Evolutionary conservation across 2,888 invertebrate species (phyloP).

Genomic region (Cotesia congregata): DNA sequence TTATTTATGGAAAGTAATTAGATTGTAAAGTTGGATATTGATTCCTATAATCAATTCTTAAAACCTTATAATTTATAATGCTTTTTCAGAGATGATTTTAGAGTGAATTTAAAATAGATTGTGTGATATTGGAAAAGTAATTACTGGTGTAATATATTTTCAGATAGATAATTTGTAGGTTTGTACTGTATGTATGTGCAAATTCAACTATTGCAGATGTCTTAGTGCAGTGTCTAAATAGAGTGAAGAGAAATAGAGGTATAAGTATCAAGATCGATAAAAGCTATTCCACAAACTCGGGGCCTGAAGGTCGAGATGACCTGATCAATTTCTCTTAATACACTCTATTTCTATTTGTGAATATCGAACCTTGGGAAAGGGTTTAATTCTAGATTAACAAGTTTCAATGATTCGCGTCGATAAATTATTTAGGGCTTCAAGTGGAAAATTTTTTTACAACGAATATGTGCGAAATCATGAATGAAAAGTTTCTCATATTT

Average conservation of each 20-base stretch:
- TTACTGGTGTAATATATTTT: conserved; percentile 16
- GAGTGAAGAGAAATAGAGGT: background rate
- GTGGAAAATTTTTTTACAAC: too few species aligned
- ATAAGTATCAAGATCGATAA: conserved; percentile 28
- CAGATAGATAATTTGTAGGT: background rate
- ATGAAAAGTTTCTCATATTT: too few species aligned
- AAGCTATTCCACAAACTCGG: conserved; percentile 8
- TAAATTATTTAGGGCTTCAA: background rate
- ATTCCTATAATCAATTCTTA: too few species aligned
- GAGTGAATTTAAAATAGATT: background rate
- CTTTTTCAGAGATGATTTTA: background rate
- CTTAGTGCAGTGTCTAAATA: background rate
- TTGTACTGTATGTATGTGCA: background rate
- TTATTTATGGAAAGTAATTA: background rate
- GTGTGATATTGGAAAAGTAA: background rate
- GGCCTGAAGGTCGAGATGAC: conserved; percentile 34
- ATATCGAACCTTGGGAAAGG: conserved; percentile 8
- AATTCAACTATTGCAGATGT: background rate
- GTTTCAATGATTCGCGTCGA: background rate
- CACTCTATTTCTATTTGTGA: background rate
- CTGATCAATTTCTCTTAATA: conserved; percentile 29
- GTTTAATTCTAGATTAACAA: conserved; percentile 1
- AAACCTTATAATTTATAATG: too few species aligned
- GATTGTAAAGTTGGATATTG: too few species aligned
- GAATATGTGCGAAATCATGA: too few species aligned